phyloP scores from a whole-genome alignment of 1,140 invertebrate species.

The Prorops nasuta region DNA sequence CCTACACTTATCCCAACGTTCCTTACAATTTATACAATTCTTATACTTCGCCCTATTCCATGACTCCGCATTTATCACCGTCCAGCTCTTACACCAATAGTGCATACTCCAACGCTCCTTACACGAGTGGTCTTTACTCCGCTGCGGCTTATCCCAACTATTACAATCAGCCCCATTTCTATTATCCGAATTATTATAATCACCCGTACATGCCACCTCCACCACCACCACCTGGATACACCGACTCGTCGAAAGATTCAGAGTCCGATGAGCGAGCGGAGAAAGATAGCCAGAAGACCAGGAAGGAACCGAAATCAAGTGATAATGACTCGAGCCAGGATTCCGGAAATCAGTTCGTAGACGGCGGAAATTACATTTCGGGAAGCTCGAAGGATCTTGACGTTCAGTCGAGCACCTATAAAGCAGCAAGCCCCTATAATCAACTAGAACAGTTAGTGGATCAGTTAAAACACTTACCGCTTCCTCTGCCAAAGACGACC shows the following conservation, averaged over 20 bases:
- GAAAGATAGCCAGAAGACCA: conserved; percentile 17
- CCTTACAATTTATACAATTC: conserved; percentile 32
- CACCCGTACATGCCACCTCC: conserved; percentile 30
- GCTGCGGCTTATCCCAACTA: conserved; percentile 32
- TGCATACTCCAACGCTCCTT: conserved; percentile 14
- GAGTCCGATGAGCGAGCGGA: conserved; percentile 19
- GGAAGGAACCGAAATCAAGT: conserved; percentile 14
- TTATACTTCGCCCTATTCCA: conserved; percentile 18
- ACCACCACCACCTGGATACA: conserved; percentile 20
- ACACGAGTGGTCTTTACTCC: conserved; percentile 15
- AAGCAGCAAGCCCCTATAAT: conserved; percentile 31
- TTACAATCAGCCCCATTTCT: conserved; percentile 39
- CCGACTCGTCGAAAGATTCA: conserved; percentile 6
- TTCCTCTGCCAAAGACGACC: conserved; percentile 28
- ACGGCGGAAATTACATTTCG: conserved; percentile 44
- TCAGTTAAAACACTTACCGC: conserved; percentile 4
- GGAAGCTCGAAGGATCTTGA: conserved; percentile 39
- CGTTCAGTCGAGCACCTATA: conserved; percentile 38
- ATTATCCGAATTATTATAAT: conserved; percentile 40
- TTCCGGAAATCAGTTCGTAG: conserved; percentile 27
- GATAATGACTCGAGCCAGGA: conserved; percentile 10
- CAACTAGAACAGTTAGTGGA: conserved; percentile 27
- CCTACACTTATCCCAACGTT: conserved; percentile 9
- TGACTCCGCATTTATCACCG: background rate
- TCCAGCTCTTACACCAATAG: background rate